Conservation (phyloP, 2,888 invertebrate species). For the Drosophila atripex region DNA sequence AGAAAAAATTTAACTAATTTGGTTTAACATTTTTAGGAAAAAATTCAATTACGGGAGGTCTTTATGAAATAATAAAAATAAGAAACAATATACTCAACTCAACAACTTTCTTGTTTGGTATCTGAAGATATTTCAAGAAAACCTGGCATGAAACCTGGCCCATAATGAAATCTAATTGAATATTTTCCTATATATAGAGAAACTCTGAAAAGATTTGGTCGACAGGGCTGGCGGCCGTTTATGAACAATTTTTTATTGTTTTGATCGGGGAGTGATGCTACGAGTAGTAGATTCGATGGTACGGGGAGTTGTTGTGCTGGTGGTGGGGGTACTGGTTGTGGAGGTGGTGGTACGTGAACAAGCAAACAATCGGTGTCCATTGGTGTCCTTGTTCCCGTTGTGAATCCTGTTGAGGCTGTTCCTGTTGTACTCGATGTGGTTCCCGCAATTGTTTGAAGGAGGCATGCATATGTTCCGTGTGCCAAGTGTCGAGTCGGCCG, state of each 20-base stretch:
- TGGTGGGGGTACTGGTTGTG: neutral
- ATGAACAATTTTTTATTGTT: constrained; percentile 57
- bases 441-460: constrained; percentile 5
- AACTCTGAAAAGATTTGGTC: neutral
- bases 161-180: too few relatives aligned
- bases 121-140: too few relatives aligned
- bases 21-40: neutral
- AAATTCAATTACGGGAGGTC: neutral
- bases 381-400: constrained; percentile 7
- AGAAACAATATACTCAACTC: too few relatives aligned
- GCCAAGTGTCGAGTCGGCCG: constrained; percentile 6
- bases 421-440: neutral
- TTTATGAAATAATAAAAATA: neutral
- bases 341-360: neutral
- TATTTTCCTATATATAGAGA: neutral
- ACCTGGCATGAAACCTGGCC: too few relatives aligned
- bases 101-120: neutral
- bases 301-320: neutral
- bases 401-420: constrained; percentile 1
- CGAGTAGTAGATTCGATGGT: neutral
- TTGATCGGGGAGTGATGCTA: neutral
- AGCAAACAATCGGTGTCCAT: neutral
- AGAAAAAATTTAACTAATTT: too few relatives aligned
- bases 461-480: constrained; percentile 19
- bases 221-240: constrained; percentile 39